A percentile compares a stretch with the other conserved stretches of the same genome.
Conservation (phyloP, 2,888 invertebrate species). For the Zaprionus bogoriensis region DNA sequence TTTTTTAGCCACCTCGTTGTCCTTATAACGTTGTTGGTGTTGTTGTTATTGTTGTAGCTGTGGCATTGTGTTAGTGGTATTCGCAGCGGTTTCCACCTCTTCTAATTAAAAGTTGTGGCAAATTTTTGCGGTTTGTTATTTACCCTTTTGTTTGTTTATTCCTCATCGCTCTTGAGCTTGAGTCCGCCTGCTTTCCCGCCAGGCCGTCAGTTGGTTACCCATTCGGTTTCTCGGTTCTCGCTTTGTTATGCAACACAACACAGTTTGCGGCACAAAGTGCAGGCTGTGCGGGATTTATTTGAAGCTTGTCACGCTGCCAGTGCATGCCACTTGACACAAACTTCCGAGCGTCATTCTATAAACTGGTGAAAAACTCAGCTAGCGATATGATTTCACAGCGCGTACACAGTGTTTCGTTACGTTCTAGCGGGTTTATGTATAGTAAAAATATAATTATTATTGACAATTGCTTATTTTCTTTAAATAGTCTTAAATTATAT, state of each 20-base stretch:
- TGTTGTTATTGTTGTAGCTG: conserved; percentile 3
- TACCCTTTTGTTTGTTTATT: conserved; percentile 29
- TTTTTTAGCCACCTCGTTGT: not conserved
- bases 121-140: conserved; percentile 45
- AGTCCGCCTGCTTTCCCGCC: not conserved
- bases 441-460: no score
- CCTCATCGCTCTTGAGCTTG: not conserved
- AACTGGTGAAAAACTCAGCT: not conserved
- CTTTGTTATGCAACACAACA: conserved; percentile 34
- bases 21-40: not conserved
- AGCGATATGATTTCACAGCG: no score
- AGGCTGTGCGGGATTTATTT: conserved; percentile 14
- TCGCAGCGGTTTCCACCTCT: conserved; percentile 26
- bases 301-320: conserved; percentile 12
- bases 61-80: conserved; percentile 5
- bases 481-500: no score
- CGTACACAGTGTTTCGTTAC: no score
- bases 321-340: conserved; percentile 7
- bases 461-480: no score
- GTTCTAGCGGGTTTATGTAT: no score
- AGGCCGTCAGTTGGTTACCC: no score
- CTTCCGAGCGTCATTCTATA: not conserved
- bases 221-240: not conserved
- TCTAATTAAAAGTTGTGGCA: conserved; percentile 65
- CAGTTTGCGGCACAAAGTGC: conserved; percentile 30